Conservation (phyloP, 2,113 vertebrate genomes). For the Piliocolobus tephrosceles region DNA sequence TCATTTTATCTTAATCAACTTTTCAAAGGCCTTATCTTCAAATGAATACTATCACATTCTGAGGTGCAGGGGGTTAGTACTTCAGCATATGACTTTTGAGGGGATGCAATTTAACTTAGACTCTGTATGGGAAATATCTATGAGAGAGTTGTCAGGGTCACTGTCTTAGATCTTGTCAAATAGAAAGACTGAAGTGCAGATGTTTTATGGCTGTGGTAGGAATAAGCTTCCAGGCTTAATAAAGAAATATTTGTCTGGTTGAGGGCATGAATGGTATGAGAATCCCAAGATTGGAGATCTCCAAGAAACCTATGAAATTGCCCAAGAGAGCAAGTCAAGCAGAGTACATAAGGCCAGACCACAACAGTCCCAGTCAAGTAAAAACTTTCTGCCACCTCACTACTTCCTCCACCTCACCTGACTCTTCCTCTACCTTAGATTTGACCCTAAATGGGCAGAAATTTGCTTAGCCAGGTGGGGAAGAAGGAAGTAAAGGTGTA, state of each 20-base stretch:
- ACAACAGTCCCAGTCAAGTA: rapidly evolving
- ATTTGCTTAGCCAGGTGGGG: background rate
- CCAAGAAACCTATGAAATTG: background rate
- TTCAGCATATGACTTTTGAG: background rate
- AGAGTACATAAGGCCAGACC: background rate
- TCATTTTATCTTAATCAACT: background rate
- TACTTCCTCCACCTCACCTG: background rate
- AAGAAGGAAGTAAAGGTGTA: background rate
- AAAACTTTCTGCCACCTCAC: too few species aligned
- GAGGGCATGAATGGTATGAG: background rate
- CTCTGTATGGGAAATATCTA: background rate
- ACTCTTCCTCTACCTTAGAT: background rate
- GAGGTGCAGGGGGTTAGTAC: background rate
- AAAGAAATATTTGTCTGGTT: background rate
- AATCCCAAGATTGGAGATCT: background rate
- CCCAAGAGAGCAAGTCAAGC: background rate
- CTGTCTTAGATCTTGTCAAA: background rate
- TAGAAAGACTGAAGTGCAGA: background rate
- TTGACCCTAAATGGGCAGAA: background rate
- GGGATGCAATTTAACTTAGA: background rate
- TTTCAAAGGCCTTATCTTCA: background rate
- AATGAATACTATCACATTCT: background rate
- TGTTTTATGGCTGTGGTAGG: background rate
- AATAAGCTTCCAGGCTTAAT: background rate
- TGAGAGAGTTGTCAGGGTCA: rapidly evolving